Percentiles rank a stretch among this genome's conserved stretches.
These are phyloP conservation scores for Psilopogon haemacephalus DNA, from an alignment of 2,113 vertebrate species.

Conservation along the genomic window DNA sequence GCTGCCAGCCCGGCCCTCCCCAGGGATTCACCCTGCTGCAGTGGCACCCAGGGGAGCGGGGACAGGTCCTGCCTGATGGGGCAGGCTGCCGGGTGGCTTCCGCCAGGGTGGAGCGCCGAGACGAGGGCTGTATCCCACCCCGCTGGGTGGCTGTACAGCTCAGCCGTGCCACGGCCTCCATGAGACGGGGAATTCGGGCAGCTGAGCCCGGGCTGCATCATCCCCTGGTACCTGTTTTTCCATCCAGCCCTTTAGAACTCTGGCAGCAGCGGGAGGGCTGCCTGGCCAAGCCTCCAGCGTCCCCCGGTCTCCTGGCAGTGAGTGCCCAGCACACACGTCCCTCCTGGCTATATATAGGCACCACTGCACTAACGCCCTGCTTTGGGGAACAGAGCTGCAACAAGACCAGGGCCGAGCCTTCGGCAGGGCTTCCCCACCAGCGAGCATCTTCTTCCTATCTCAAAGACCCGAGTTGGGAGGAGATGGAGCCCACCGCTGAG, in stretches of 20 bases:
- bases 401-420: not conserved
- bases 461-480: rapidly evolving
- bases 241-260: not conserved
- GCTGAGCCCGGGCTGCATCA: rapidly evolving
- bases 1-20: slow-evolving; percentile 9
- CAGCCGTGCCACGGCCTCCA: rapidly evolving
- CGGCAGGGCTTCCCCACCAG: not conserved
- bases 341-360: slow-evolving; percentile 29
- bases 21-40: not conserved
- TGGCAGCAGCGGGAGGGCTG: not conserved
- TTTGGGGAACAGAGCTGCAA: not conserved
- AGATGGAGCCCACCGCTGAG: not conserved
- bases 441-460: rapidly evolving
- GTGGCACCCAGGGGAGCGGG: not conserved
- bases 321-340: not conserved
- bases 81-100: not conserved
- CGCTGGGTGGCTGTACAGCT: rapidly evolving
- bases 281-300: not conserved
- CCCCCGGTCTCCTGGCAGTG: not conserved
- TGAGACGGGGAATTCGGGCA: not conserved
- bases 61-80: slow-evolving; percentile 22
- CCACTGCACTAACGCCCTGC: rapidly evolving
- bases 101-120: rapidly evolving
- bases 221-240: not conserved
- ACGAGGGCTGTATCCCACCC: rapidly evolving